Conservation (phyloP, 1,140 invertebrate genomes). For the Marisa cornuarietis region DNA sequence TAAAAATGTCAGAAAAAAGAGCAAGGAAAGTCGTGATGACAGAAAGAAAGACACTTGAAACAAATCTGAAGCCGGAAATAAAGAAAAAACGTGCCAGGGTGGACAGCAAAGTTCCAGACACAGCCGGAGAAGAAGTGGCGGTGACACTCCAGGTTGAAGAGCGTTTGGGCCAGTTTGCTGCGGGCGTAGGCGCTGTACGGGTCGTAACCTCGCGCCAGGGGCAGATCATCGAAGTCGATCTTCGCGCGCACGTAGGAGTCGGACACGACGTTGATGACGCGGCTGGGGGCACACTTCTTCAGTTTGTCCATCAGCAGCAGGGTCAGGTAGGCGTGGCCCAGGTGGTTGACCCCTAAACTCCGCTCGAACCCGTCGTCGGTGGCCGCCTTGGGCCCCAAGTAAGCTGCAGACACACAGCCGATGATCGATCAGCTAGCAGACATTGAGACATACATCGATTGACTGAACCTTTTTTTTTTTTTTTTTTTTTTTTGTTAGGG, state of each 20-base stretch:
- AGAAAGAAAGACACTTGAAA: no score
- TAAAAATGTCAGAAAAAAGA: no score
- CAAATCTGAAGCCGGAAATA: no score
- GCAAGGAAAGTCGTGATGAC: no score
- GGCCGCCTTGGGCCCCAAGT: conserved; percentile 56
- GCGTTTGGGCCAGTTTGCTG: conserved; percentile 50
- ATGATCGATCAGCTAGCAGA: background rate
- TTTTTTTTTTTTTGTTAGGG: no score
- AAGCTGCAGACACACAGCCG: conserved; percentile 45
- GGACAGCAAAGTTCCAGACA: conserved; percentile 50
- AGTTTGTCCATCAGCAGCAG: conserved; percentile 52
- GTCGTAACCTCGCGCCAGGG: conserved; percentile 44
- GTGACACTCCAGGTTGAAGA: conserved; percentile 52
- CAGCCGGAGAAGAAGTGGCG: conserved; percentile 42
- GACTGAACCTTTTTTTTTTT: no score
- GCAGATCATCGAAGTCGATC: conserved; percentile 54
- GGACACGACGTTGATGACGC: conserved; percentile 55
- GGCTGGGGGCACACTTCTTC: conserved; percentile 43
- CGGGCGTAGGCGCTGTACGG: conserved; percentile 53
- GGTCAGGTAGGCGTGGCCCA: conserved; percentile 63
- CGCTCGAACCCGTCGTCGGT: conserved; percentile 82
- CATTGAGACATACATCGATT: no score
- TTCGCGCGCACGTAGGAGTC: conserved; percentile 47
- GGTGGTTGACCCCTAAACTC: conserved; percentile 70
- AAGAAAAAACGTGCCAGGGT: conserved; percentile 49